phyloP scores from a whole-genome alignment of 2,113 vertebrate species.

The Macrotus californicus region DNA sequence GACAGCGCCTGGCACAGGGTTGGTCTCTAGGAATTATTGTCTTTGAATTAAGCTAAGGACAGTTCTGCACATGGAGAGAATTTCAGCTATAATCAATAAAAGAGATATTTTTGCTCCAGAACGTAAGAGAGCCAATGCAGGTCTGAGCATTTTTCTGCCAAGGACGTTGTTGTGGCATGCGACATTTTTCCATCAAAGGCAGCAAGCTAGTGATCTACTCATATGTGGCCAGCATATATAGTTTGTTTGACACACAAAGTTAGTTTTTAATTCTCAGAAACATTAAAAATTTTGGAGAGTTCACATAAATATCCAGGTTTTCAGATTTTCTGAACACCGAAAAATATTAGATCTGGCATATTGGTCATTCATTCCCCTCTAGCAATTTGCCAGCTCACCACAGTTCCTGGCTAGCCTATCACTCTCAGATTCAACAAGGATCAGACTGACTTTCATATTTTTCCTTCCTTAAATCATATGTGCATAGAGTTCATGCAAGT shows the following conservation, averaged over 20 bases:
- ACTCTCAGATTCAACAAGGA: neutral
- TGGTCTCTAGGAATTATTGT: neutral
- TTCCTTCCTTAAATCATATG: neutral
- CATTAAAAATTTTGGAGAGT: neutral
- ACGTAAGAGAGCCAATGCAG: neutral
- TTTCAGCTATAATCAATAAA: neutral
- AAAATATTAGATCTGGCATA: neutral
- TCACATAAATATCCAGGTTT: conserved; percentile 1
- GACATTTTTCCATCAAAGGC: neutral
- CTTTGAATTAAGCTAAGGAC: neutral
- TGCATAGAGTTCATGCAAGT: neutral
- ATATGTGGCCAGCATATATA: neutral
- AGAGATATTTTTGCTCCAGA: neutral
- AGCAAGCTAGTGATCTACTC: neutral
- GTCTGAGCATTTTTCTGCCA: neutral
- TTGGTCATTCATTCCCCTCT: neutral
- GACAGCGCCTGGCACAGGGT: neutral
- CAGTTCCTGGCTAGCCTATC: neutral
- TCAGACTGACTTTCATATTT: neutral
- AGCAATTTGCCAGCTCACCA: neutral
- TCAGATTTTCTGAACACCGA: neutral
- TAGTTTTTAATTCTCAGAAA: neutral
- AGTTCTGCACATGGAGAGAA: neutral
- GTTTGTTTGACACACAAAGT: neutral
- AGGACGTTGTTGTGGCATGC: neutral